Percentiles rank a stretch among this genome's conserved stretches.
Evolutionary conservation across 2,113 vertebrate species (phyloP).

Genomic region (Thunnus thynnus): DNA sequence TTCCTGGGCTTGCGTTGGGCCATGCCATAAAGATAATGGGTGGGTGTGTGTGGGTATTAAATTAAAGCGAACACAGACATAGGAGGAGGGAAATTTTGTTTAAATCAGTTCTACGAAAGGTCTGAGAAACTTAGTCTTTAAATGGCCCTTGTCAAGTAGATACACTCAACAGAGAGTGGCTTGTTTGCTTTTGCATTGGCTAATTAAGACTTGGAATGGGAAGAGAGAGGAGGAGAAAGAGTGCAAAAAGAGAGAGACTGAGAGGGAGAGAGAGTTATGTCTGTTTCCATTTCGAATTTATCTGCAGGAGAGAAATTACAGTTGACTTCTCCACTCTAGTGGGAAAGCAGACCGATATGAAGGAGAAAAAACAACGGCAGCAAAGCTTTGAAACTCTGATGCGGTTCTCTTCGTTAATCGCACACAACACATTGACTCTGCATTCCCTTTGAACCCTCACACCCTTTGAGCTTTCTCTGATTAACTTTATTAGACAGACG

Average conservation of each 20-base stretch:
- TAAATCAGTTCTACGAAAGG: slow-evolving; percentile 57
- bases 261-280: slow-evolving; percentile 69
- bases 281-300: slow-evolving; percentile 81
- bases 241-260: slow-evolving; percentile 36
- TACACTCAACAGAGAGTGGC: slow-evolving; percentile 53
- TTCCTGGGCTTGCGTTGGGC: slow-evolving; percentile 43
- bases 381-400: slow-evolving; percentile 69
- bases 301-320: slow-evolving; percentile 80
- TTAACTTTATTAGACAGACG: slow-evolving; percentile 59
- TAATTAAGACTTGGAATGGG: slow-evolving; percentile 82
- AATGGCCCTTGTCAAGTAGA: slow-evolving; percentile 61
- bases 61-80: slow-evolving; percentile 63
- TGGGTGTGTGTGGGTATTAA: slow-evolving; percentile 71
- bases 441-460: slow-evolving; percentile 65
- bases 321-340: slow-evolving; percentile 79
- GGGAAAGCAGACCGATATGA: slow-evolving; percentile 76
- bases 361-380: slow-evolving; percentile 68
- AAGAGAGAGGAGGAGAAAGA: slow-evolving; percentile 21
- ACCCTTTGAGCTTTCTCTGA: slow-evolving; percentile 67
- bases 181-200: slow-evolving; percentile 72
- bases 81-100: slow-evolving; percentile 56
- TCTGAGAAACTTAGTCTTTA: slow-evolving; percentile 50
- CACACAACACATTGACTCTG: slow-evolving; percentile 59
- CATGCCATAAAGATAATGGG: slow-evolving; percentile 77
- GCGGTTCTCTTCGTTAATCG: slow-evolving; percentile 76